phyloP scores from a whole-genome alignment of 2,113 vertebrate species.

The Corythaeola cristata region DNA sequence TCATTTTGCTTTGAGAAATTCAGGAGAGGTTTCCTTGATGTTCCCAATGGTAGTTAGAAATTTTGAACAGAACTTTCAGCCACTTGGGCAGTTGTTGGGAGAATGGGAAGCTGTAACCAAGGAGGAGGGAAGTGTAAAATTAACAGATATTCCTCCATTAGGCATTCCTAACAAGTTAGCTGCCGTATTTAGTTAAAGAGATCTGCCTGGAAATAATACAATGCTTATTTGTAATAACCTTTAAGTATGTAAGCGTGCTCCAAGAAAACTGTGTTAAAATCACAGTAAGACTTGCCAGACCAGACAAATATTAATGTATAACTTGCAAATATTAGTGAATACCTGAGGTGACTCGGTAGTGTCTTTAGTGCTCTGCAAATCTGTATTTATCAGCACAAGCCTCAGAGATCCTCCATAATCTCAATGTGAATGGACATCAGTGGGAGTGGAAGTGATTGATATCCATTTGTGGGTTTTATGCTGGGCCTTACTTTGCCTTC shows the following conservation, averaged over 20 bases:
- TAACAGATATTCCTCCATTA: neutral
- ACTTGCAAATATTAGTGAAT: neutral
- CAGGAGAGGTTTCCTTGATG: neutral
- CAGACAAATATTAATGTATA: neutral
- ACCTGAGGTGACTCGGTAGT: neutral
- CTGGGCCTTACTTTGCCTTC: neutral
- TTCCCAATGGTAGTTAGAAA: accelerated
- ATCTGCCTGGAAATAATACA: neutral
- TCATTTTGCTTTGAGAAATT: neutral
- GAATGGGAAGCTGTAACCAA: neutral
- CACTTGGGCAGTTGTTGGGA: neutral
- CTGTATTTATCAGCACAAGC: neutral
- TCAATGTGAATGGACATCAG: neutral
- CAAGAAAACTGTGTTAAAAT: neutral
- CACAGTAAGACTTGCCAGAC: neutral
- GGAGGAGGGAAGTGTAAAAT: neutral
- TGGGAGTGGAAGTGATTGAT: neutral
- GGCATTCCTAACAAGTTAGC: neutral
- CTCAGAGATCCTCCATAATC: neutral
- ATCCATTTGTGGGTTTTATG: neutral
- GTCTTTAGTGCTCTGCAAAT: neutral
- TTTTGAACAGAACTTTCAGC: neutral
- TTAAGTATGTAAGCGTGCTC: neutral
- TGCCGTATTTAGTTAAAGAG: neutral
- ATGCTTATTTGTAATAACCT: neutral